Evolutionary conservation across 1,140 invertebrate genomes (phyloP).

Genomic region (Drepana arcuata): DNA sequence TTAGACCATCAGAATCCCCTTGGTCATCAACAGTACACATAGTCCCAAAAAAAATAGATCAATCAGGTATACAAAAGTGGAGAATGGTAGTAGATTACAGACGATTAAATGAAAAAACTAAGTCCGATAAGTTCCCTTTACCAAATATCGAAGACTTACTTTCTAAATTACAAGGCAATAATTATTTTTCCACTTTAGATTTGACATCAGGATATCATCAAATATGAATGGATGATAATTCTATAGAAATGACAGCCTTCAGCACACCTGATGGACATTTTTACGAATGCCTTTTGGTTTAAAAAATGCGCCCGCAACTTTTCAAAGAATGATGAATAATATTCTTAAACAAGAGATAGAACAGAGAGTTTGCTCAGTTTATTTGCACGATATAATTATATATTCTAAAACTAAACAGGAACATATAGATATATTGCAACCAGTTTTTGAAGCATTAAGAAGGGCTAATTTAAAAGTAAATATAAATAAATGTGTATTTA

Average conservation of each 20-base stretch:
- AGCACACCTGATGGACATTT: conserved; percentile 24
- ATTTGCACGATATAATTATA: conserved; percentile 57
- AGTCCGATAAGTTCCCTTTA: conserved; percentile 51
- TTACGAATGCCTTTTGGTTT: conserved; percentile 47
- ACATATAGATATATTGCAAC: conserved; percentile 37
- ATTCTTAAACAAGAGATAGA: conserved; percentile 27
- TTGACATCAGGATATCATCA: conserved; percentile 62
- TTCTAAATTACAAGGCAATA: conserved; percentile 28
- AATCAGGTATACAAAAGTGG: conserved; percentile 14
- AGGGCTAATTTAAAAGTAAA: conserved; percentile 42
- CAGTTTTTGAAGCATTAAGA: conserved; percentile 34
- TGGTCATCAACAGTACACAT: too few species aligned
- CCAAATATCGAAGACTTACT: conserved; percentile 59
- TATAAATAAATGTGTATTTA: conserved; percentile 38
- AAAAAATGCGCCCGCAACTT: too few species aligned
- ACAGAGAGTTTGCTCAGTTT: conserved; percentile 29
- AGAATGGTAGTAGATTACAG: conserved; percentile 22
- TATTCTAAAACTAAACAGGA: conserved; percentile 15
- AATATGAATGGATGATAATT: conserved; percentile 31
- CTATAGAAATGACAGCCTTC: conserved; percentile 62
- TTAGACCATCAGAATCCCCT: too few species aligned
- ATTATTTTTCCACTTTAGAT: too few species aligned
- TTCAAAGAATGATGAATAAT: conserved; percentile 34
- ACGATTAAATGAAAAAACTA: conserved; percentile 23
- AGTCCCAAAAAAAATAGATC: conserved; percentile 8